Base-by-base conservation (phyloP, 1,140 invertebrate species). In the Temnothorax longispinosus region DNA sequence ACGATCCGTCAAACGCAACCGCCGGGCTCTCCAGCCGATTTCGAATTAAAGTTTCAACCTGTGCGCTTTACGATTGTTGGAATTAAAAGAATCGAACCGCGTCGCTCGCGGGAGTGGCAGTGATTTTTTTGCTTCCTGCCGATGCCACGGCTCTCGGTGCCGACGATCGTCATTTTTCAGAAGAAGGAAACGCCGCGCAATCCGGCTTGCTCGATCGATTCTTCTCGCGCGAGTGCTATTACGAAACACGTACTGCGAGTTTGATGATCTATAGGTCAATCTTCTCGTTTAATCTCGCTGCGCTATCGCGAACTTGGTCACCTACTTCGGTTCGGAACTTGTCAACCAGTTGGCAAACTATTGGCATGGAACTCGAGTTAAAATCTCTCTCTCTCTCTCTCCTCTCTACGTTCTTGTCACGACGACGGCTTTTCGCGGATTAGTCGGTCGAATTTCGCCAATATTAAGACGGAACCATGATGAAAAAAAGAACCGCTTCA, bases 321-420 rank as follows among this genome's bases (percentile, higher is more conserved):
- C 88, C 89, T 71, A 90, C 75, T 90, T 90, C 75, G 58, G 67
- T 21, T 64, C 56, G 27, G 52, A 91, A 91, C 90, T 91, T 85
- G 90, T 85, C 89, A 87, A 89, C 84, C 89, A 91, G 78, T 91
- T 89, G 72, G 87, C 84, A 56, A 91, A 91, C 90, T 91, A 88
- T 91, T 58, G 80, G 44, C n/a, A 27, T n/a, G 38, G 10, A 44
- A 58, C 27, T 47, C 15, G 44, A 52, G 56, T 81, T 78, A 41
- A 72, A 90, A 82, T 86, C 41, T 75, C 74, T 80, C 32, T 21
- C 77, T 6, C 65, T 38, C 18, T 54, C 27, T 13, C 44, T 44
- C 32, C 52, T 52, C 54, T n/a, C 10, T 21, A n/a, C 41, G 72
- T 84, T 76, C 62, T 38, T 41, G 44, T 38, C 2, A 54, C 18